phyloP scores from a whole-genome alignment of 2,888 invertebrate genomes.

The Archips crataeganus region DNA sequence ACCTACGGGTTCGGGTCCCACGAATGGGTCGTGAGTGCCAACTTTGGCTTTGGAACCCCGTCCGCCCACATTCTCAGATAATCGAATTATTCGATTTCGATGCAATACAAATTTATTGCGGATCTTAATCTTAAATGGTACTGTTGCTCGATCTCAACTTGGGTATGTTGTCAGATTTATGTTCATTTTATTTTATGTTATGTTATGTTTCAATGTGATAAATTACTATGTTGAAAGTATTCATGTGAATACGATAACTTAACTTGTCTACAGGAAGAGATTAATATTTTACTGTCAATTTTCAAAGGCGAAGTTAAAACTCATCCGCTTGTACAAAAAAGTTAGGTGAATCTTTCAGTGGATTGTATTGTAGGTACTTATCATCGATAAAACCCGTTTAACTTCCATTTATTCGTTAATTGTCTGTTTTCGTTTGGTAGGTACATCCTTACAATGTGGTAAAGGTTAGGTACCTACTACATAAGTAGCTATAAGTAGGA shows the following conservation, averaged over 20 bases:
- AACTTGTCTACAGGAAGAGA: neutral
- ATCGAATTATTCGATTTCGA: slow-evolving; percentile 13
- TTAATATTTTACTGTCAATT: too few relatives aligned
- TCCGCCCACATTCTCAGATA: slow-evolving; percentile 40
- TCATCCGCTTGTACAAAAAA: too few relatives aligned
- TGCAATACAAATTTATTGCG: slow-evolving; percentile 2
- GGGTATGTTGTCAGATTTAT: neutral
- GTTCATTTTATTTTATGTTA: neutral
- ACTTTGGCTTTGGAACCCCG: slow-evolving; percentile 42
- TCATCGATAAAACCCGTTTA: too few relatives aligned
- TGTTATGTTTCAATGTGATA: neutral
- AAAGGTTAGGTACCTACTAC: too few relatives aligned
- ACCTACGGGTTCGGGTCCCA: slow-evolving; percentile 47
- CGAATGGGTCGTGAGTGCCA: slow-evolving; percentile 53
- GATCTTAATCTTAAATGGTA: neutral
- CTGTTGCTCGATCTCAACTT: neutral
- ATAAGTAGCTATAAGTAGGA: too few relatives aligned
- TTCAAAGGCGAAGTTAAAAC: too few relatives aligned
- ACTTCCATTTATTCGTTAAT: too few relatives aligned
- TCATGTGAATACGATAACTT: neutral
- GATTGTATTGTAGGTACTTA: too few relatives aligned
- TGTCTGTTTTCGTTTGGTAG: too few relatives aligned
- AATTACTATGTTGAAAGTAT: neutral
- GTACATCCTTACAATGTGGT: too few relatives aligned
- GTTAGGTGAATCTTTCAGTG: too few relatives aligned